Conservation (phyloP, 2,888 invertebrate genomes). For the Pocota personata region DNA sequence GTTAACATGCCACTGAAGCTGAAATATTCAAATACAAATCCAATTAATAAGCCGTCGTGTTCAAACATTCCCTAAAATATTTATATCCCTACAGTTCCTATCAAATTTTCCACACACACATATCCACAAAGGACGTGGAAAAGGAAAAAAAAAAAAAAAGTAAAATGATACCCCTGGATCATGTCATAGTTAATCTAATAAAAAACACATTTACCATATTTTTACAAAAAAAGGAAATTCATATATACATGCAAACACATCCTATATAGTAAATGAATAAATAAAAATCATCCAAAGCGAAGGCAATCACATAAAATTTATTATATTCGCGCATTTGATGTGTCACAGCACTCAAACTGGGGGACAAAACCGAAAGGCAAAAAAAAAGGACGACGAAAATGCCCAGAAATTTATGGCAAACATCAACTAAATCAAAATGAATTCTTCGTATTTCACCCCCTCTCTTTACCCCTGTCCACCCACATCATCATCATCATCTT, state of each 20-base stretch:
- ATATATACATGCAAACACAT: background rate
- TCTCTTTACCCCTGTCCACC: background rate
- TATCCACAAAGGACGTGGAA: slow-evolving; percentile 26
- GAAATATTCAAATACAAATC: slow-evolving; percentile 40
- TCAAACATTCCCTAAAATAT: slow-evolving; percentile 16
- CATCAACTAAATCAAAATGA: slow-evolving; percentile 63
- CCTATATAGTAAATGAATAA: slow-evolving; percentile 37
- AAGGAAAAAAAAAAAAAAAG: background rate
- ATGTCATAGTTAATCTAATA: slow-evolving; percentile 56
- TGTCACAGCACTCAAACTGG: slow-evolving; percentile 48
- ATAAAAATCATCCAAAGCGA: slow-evolving; percentile 51
- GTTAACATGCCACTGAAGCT: background rate
- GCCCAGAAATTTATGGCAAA: slow-evolving; percentile 54
- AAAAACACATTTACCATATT: slow-evolving; percentile 54
- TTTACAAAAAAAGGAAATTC: slow-evolving; percentile 23
- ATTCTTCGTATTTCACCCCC: slow-evolving; percentile 17
- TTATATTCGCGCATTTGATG: slow-evolving; percentile 66
- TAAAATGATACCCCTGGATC: slow-evolving; percentile 8
- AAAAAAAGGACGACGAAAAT: slow-evolving; percentile 39
- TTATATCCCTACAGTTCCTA: background rate
- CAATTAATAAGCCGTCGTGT: slow-evolving; percentile 47
- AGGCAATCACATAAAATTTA: slow-evolving; percentile 67
- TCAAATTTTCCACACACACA: slow-evolving; percentile 22
- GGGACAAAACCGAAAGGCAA: background rate
- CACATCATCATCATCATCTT: slow-evolving; percentile 18